Base-by-base conservation (phyloP, 1,140 invertebrate genomes). In the Diploscapter pachys region DNA sequence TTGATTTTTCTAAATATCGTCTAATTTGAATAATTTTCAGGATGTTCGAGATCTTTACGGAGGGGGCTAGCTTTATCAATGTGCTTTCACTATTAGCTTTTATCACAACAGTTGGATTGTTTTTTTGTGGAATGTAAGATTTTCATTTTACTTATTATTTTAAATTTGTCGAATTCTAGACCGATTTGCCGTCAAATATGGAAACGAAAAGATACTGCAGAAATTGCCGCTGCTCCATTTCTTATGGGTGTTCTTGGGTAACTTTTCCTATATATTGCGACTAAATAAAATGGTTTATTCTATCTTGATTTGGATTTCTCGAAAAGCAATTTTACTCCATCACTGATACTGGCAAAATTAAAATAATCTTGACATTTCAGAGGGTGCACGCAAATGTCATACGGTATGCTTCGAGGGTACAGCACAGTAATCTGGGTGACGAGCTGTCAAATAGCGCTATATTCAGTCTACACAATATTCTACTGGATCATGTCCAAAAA, bases 401-500 rank as follows among this genome's bases (percentile, higher is more conserved):
- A 85, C 63, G 83, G 85, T 54, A 82, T 68, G 11, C 68, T 84
- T 61, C 85, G 86, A 54, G 67, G 67, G 51, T 84, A 84, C 62
- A 48, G 78, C 48, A 84, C 83, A 52, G 83, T 84, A 0, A 75
- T 78, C 66, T 83, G 75, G 63, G 83, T 84, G 8, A 84, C 83
- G 9, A 72, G 73, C 54, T 80, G 79, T 65, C 82, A 84, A 78
- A 72, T 80, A 51, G 59, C 80, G 31, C 79, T 84, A 4, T 84
- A 84, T 63, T 71, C 76, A 6, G 68, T 69, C 50, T 84, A 84
- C 72, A 77, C 78, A 8, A 67, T 84, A 13, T 84, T 85, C 78
- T 84, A 86, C 70, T 84, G 80, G 72, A 82, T 80, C 73, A 84
- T 84, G 83, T 81, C 82, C 61, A 85, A 86, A 69, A 85, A 86